A percentile compares a stretch with the other conserved stretches of the same genome.
phyloP scores from a whole-genome alignment of 2,888 invertebrate genomes.

The Aphidius colemani region DNA sequence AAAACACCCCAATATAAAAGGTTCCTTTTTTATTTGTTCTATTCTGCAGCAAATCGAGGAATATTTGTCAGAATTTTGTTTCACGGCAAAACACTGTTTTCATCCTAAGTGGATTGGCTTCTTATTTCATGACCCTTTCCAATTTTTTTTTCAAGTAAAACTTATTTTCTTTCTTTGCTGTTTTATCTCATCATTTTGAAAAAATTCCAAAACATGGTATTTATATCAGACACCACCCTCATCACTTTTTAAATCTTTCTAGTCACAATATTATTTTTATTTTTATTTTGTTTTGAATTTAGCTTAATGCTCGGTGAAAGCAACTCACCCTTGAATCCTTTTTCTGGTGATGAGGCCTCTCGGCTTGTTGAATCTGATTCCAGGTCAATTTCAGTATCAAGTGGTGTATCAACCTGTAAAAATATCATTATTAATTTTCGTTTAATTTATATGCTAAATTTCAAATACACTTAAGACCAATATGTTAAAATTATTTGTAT shows the following conservation, averaged over 20 bases:
- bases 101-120: constrained; percentile 57
- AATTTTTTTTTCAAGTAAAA: not conserved
- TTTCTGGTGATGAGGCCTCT: constrained; percentile 51
- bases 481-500: too few relatives aligned
- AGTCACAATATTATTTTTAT: constrained; percentile 5
- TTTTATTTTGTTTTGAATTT: constrained; percentile 4
- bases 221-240: constrained; percentile 3
- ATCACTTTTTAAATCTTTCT: constrained; percentile 3
- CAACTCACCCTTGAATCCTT: constrained; percentile 56
- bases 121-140: constrained; percentile 29
- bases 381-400: constrained; percentile 50
- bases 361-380: constrained; percentile 49
- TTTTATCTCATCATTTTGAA: constrained; percentile 1
- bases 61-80: constrained; percentile 61
- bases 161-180: constrained; percentile 7
- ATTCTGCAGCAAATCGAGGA: constrained; percentile 57
- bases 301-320: too few relatives aligned
- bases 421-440: constrained; percentile 29
- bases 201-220: constrained; percentile 9
- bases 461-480: not conserved
- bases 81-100: constrained; percentile 51
- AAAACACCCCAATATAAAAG: not conserved
- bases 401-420: constrained; percentile 54
- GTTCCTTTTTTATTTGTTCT: constrained; percentile 30
- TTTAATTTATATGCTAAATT: not conserved